Evolutionary conservation across 2,113 vertebrate species (phyloP), one percentile per base, ranked within the genome.

Genomic region (Bubo blakistoni): DNA sequence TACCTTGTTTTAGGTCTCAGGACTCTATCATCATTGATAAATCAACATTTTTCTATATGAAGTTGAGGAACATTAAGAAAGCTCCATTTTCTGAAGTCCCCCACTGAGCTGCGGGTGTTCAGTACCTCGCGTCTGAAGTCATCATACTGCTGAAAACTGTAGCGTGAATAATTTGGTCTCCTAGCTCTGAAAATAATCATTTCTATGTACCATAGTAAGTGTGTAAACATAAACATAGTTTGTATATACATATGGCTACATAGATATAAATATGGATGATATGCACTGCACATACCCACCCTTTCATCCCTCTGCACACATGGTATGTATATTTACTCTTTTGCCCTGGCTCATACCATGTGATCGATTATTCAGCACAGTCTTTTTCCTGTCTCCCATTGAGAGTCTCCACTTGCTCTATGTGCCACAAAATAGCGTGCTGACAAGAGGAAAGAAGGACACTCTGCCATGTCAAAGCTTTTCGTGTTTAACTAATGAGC

Each of bases 341-440:
- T 52, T 44, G 24, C 54, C 54, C 55, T 62, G 63, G 44, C 24
- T 73, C 10, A 3, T 9, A 10, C 26, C 30, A 10, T 14, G 27
- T 13, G 32, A 25, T 13, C 3, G 4, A 15, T 34, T 58, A 10
- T 76, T 73, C 49, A 63, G 22, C 59, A 27, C 34, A 20, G 8
- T 2, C 46, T 71, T 19, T 49, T 63, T 27, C 71, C 49, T 12
- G 0, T 19, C 57, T 85, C 61, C 38, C 6, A 2, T 13, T 59
- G 20, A 10, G 93, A 67, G 47, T 26, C 79, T 38, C 38, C 44
- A 11, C 40, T 71, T 77, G 38, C 26, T 54, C 74, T 2, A 0
- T 7, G 46, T 51, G 63, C 38, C 71, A 44, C 63, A 46, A 17
- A 78, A 58, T 4, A 52, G 44, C 0, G 0, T 0, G 0, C 46